A percentile compares a stretch with the other conserved stretches of the same genome.
These are phyloP conservation scores for Allolobophora icterica DNA, from an alignment of 2,888 invertebrate genomes.

Conservation along the genomic window DNA sequence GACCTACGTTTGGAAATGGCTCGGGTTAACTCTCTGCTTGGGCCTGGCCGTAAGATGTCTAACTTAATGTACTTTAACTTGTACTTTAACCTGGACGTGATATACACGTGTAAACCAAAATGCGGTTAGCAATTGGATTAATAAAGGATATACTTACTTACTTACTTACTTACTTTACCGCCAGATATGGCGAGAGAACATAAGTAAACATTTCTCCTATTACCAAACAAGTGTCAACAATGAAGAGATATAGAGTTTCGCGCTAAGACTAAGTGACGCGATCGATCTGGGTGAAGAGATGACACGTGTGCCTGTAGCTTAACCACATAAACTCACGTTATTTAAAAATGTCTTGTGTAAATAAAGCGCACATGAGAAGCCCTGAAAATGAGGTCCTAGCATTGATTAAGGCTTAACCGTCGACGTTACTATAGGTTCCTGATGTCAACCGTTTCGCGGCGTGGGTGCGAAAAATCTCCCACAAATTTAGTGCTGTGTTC, in stretches of 20 bases:
- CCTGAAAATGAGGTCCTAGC: neutral
- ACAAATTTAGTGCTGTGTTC: neutral
- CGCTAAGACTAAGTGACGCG: neutral
- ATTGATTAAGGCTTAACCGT: neutral
- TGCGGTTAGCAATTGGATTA: too few relatives aligned
- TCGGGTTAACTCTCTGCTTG: neutral
- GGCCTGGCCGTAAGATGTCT: neutral
- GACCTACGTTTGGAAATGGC: neutral
- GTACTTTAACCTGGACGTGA: too few relatives aligned
- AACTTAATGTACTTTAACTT: too few relatives aligned
- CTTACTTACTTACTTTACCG: too few relatives aligned
- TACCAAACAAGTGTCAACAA: neutral
- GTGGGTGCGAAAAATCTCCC: neutral
- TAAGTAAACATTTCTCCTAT: neutral
- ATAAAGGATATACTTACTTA: too few relatives aligned
- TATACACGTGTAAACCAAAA: too few relatives aligned
- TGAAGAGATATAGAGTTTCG: neutral
- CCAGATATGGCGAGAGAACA: neutral
- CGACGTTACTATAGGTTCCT: neutral
- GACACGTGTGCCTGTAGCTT: too few relatives aligned
- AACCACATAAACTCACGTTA: neutral
- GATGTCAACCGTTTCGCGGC: neutral
- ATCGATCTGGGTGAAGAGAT: neutral
- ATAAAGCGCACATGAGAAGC: neutral
- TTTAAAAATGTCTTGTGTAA: neutral